Conservation (phyloP, 2,113 vertebrate species). For the Ctenodactylus gundi region DNA sequence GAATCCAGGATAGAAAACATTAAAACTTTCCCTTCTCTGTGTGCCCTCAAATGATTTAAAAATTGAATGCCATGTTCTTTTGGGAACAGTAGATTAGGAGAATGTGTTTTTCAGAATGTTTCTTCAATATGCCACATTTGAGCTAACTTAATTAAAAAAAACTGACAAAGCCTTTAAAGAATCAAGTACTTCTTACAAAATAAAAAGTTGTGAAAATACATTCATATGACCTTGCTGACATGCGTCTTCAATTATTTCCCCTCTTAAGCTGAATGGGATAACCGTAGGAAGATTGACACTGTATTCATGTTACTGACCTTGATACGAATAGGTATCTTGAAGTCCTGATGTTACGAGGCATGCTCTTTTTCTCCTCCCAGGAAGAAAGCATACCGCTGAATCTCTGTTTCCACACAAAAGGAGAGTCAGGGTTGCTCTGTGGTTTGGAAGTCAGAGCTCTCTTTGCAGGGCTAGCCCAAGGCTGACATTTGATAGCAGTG, state of each 20-base stretch:
- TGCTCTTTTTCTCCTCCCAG: fast-evolving
- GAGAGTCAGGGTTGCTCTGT: background rate
- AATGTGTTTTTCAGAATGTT: background rate
- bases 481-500: conserved; percentile 39
- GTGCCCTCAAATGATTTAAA: too few species aligned
- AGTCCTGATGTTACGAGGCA: fast-evolving
- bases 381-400: background rate
- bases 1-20: too few species aligned
- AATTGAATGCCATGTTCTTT: too few species aligned
- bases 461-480: background rate
- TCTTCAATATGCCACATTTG: background rate
- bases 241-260: background rate
- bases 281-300: background rate
- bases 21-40: too few species aligned
- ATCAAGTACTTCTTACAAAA: background rate
- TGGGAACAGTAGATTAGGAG: background rate
- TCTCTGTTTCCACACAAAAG: conserved; percentile 28
- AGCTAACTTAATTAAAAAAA: background rate
- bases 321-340: background rate
- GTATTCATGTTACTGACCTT: background rate
- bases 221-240: background rate
- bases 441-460: conserved; percentile 35
- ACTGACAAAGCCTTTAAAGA: background rate
- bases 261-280: background rate
- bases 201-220: background rate